Evolutionary conservation across 2,113 vertebrate genomes (phyloP).

Genomic region (Ondatra zibethicus): DNA sequence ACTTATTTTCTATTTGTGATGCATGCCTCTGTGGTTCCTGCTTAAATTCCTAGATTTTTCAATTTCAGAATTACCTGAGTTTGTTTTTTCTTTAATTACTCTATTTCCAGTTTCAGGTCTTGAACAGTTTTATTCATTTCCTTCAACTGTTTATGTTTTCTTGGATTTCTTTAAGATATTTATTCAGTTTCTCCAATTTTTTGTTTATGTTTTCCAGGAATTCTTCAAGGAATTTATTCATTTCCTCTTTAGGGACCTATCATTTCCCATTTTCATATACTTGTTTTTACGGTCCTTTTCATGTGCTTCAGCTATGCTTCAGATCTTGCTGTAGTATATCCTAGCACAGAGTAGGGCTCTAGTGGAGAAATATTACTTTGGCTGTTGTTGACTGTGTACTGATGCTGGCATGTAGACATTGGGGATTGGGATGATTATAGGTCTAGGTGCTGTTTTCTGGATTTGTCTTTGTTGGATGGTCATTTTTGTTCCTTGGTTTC

Average conservation of each 20-base stretch:
- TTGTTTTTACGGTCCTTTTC: neutral
- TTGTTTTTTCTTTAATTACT: neutral
- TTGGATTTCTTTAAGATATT: neutral
- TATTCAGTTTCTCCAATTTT: neutral
- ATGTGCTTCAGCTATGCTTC: neutral
- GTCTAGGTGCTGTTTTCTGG: neutral
- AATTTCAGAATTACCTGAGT: neutral
- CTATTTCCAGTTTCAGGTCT: neutral
- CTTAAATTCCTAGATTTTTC: neutral
- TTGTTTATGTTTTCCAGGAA: neutral
- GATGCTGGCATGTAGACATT: neutral
- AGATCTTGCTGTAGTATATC: neutral
- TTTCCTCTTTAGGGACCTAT: neutral
- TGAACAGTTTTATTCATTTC: neutral
- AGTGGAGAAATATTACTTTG: neutral
- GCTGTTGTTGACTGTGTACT: neutral
- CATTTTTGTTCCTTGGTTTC: neutral
- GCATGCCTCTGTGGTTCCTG: neutral
- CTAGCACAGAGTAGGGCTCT: neutral
- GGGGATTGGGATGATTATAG: neutral
- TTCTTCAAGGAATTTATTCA: neutral
- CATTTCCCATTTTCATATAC: neutral
- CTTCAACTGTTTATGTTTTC: neutral
- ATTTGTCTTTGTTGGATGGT: neutral
- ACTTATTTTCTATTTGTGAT: neutral